Percentiles rank a stretch among this genome's conserved stretches.
Evolutionary conservation across 2,888 invertebrate genomes (phyloP).

Genomic region (Tiphia femorata): DNA sequence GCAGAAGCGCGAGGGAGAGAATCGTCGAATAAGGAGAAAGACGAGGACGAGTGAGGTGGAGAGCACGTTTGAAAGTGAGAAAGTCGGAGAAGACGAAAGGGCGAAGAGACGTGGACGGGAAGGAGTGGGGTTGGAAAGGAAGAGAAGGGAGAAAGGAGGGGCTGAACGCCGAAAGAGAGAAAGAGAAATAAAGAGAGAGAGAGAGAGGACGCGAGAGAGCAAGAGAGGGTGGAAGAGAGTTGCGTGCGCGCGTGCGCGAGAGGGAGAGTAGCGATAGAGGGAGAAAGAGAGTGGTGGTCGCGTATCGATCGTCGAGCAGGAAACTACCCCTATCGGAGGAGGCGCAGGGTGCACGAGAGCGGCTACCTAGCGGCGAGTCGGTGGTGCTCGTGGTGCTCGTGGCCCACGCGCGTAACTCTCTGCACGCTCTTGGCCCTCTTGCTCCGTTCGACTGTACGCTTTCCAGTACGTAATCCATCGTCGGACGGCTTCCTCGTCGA

Average conservation of each 20-base stretch:
- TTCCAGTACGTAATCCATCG: too few species aligned
- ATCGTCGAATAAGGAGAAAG: background rate
- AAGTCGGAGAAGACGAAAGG: background rate
- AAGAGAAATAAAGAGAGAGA: background rate
- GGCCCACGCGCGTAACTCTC: constrained; percentile 46
- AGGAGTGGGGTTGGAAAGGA: background rate
- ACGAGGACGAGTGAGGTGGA: background rate
- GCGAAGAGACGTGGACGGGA: background rate
- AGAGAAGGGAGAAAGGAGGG: background rate
- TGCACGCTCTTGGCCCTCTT: constrained; percentile 15
- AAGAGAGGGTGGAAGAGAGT: background rate
- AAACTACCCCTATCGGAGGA: constrained; percentile 58
- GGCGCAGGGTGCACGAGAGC: constrained; percentile 57
- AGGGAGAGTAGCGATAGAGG: constrained; percentile 25
- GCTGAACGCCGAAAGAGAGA: background rate
- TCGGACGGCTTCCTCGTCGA: too few species aligned
- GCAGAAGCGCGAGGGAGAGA: too few species aligned
- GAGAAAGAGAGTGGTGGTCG: constrained; percentile 30
- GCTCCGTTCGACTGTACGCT: background rate
- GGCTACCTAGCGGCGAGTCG: constrained; percentile 44
- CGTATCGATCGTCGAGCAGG: constrained; percentile 59
- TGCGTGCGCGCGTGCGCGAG: too few species aligned
- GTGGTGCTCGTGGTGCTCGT: constrained; percentile 47
- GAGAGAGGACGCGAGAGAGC: background rate
- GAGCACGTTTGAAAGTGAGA: background rate